phyloP scores from a whole-genome alignment of 92 coral and sea anemone species.

The Epizoanthus rinbou region DNA sequence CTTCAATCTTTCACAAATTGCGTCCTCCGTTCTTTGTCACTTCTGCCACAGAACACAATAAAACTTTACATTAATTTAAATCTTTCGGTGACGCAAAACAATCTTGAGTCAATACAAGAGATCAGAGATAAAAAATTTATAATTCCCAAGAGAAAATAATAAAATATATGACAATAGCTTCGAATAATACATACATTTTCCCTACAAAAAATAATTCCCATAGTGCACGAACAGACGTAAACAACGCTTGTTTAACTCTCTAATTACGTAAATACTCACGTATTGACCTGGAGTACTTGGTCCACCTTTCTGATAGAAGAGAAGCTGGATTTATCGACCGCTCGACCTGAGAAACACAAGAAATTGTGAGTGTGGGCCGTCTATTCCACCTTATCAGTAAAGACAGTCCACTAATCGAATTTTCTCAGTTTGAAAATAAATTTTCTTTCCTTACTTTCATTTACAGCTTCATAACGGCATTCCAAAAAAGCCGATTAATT shows the following conservation, averaged over 20 bases:
- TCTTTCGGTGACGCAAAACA: slow-evolving; percentile 14
- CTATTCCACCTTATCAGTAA: background rate
- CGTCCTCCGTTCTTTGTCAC: background rate
- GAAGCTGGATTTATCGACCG: too few relatives aligned
- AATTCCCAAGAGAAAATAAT: slow-evolving; percentile 32
- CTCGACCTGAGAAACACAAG: background rate
- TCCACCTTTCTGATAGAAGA: background rate
- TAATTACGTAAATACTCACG: background rate
- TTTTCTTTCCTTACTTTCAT: background rate
- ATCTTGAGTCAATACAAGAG: slow-evolving; percentile 21
- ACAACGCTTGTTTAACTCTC: background rate
- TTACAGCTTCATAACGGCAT: background rate
- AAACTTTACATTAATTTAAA: slow-evolving; percentile 22
- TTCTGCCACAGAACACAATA: slow-evolving; percentile 22
- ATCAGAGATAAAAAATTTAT: background rate
- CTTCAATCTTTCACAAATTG: background rate
- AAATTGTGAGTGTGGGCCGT: background rate
- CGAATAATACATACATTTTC: background rate
- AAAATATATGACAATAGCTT: background rate
- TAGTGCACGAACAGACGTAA: background rate
- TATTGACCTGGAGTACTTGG: background rate
- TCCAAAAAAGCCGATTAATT: background rate
- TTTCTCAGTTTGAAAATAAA: background rate
- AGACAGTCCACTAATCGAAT: background rate
- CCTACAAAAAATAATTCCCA: background rate